Conservation (phyloP, 2,888 invertebrate genomes). For the Stenolophus ochropezus region DNA sequence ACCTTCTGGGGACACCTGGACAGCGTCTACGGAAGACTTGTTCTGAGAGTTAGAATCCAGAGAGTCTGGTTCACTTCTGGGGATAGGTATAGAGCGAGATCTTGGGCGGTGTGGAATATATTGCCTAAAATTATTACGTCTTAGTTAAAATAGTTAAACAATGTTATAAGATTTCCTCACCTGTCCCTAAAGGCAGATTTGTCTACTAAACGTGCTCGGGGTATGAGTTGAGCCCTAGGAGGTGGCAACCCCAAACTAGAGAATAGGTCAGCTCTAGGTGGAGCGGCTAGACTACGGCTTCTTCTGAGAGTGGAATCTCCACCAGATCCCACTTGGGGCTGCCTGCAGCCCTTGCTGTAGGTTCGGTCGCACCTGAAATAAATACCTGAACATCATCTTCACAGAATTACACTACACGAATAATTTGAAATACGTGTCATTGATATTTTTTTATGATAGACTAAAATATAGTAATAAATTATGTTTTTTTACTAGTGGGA, state of each 20-base stretch:
- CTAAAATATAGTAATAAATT: no score
- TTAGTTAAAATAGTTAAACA: neutral
- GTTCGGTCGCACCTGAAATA: constrained; percentile 38
- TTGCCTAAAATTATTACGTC: neutral
- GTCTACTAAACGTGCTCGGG: constrained; percentile 86
- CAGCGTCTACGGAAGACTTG: constrained; percentile 74
- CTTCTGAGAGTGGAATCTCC: constrained; percentile 74
- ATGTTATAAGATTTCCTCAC: constrained; percentile 69
- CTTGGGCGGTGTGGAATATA: constrained; percentile 19
- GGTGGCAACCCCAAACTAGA: constrained; percentile 80
- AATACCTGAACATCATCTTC: neutral
- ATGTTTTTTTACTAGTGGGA: no score
- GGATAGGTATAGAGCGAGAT: constrained; percentile 62
- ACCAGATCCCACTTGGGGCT: neutral
- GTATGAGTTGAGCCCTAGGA: constrained; percentile 85
- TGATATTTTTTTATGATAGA: no score
- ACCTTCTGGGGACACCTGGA: constrained; percentile 67
- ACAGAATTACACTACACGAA: neutral
- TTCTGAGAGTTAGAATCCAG: constrained; percentile 77
- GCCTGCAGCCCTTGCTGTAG: constrained; percentile 43
- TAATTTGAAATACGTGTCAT: no score
- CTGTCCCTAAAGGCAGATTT: constrained; percentile 84
- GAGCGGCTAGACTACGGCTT: constrained; percentile 81
- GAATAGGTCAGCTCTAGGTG: constrained; percentile 85
- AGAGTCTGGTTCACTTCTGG: constrained; percentile 75